Base-by-base conservation (phyloP, 2,888 invertebrate genomes). In the Sarcophaga variegata region DNA sequence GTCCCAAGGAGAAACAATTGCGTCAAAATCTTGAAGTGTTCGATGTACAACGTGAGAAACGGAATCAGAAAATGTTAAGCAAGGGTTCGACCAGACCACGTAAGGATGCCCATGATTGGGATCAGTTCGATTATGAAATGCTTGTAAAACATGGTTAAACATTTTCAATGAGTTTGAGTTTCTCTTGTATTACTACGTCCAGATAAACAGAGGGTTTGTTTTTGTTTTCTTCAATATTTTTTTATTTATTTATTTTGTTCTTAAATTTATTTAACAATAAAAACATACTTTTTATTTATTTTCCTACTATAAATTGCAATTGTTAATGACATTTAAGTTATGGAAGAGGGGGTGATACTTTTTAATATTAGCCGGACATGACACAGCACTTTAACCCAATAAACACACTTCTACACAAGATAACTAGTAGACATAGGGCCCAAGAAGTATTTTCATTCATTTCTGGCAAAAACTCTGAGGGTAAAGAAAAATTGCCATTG, bases 41-140 rank as follows among this genome's bases (percentile, higher is more conserved):
- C 27, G 92, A 91, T 85, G 87, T 90, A 1, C 83, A 49, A 0
- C 89, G 89, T 20, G 91, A 92, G 71, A 90, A 88, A 81, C 89
- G 88, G 80, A 82, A 88, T 0, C 86, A 89, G 64, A 88, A 88
- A 22, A 90, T 90, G 49, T 88, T 92, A 62, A 91, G 89, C 79
- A 92, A 92, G 88, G 91, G 90, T 67, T 87, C 72, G 10, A 89
- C 92, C 2, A 75, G 88, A 81, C 90, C 92, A 3, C 81, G 76
- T n/a, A 59, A 8, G 12, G 88, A 90, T 2, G 91, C 89, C 17
- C 27, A 89, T 4, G 89, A 88, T 4, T 93, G 93, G 91, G 93
- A 93, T 83, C 91, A 92, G 54, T 92, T 92, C 79, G 93, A 93
- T 88, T 93, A 93, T 80, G 92, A 92, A 12, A 67, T 78, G 78